These are phyloP conservation scores for Panzeria rudis DNA, from an alignment of 2,888 invertebrate species.

Conservation along the genomic window DNA sequence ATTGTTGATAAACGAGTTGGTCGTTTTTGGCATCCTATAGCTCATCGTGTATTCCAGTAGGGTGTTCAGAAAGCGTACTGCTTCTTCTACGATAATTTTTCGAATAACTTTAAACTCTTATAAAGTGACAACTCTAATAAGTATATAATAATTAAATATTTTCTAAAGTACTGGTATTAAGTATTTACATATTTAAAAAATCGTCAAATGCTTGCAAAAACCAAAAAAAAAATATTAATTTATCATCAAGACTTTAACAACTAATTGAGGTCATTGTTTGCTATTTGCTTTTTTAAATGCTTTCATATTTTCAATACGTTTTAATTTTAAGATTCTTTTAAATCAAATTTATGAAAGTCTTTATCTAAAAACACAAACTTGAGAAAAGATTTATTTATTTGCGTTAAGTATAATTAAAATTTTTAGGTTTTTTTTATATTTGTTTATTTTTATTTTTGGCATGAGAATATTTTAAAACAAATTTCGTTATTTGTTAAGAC, in stretches of 20 bases:
- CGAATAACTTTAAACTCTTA: background rate
- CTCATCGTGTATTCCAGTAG: too few species aligned
- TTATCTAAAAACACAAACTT: background rate
- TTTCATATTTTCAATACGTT: slow-evolving; percentile 17
- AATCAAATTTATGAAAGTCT: slow-evolving; percentile 1
- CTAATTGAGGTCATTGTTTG: slow-evolving; percentile 8
- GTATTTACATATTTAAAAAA: background rate
- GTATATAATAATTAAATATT: background rate
- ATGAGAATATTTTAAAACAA: slow-evolving; percentile 8
- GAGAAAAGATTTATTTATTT: slow-evolving; percentile 1
- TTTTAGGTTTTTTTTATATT: background rate
- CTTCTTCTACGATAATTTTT: too few species aligned
- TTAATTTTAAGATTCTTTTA: background rate
- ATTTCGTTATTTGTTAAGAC: slow-evolving; percentile 22
- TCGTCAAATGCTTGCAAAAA: background rate
- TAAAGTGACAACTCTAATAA: background rate
- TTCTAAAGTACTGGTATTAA: background rate
- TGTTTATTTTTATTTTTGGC: background rate
- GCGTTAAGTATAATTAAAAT: slow-evolving; percentile 12
- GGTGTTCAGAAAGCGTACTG: too few species aligned
- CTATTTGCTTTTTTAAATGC: slow-evolving; percentile 17
- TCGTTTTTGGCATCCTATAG: too few species aligned
- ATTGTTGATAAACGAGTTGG: too few species aligned
- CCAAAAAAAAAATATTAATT: background rate
- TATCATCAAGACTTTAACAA: background rate